Evolutionary conservation across 2,797 vertebrate genomes (phyloP), one percentile per base, ranked within the genome.

Genomic region (Cuniculus paca): DNA sequence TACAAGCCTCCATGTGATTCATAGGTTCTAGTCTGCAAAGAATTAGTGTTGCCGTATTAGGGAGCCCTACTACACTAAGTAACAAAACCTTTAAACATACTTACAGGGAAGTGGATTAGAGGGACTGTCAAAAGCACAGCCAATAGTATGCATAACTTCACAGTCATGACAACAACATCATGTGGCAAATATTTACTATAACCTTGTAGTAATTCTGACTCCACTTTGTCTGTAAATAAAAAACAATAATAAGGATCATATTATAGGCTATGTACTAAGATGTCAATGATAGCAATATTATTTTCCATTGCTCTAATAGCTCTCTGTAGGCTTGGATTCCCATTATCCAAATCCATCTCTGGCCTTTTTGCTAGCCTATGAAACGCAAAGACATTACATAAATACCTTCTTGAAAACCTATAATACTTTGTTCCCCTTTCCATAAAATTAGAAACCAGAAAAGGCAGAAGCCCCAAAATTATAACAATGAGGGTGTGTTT

Each of bases 51-150:
- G 79, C 95, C 88, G 75, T 61, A 94, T 96, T 95, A 97, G 81
- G 92, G 85, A 97, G 95, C 48, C 39, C 63, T 68, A 90, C 94
- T 92, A 93, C 17, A 79, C 95, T 63, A 88, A 97, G 96, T 95
- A 93, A 85, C 90, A 91, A 92, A 92, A 3, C 4, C 0, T 52
- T 85, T 31, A 91, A 26, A 52, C 98, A 74, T 96, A 99, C 99
- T 99, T 98, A 99, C 99, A 39, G 99, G 99, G 97, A 99, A 99
- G 95, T 99, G 99, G 98, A 99, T 99, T 6, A 99, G 99, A 0
- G 99, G 99, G 6, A 99, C 99, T 1, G 99, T 99, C 95, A 99
- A 95, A 96, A 99, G 97, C 98, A 99, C 99, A 6, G 99, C 98
- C 58, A 99, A 95, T 8, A 99, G 98, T 82, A 99, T 99, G 95